Conservation (phyloP, 1,140 invertebrate species). For the Drosophila mayri region DNA sequence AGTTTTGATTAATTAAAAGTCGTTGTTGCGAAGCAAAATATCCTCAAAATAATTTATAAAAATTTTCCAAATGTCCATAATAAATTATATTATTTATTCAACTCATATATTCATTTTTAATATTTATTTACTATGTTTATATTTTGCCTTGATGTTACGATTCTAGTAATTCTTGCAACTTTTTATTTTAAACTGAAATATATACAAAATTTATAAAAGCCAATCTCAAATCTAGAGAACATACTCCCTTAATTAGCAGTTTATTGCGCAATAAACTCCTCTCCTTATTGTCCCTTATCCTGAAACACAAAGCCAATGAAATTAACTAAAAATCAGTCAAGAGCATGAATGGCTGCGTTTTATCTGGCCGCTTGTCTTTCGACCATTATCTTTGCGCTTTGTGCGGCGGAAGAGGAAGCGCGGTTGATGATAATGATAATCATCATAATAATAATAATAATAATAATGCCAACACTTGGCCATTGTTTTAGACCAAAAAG, state of each 20-base stretch:
- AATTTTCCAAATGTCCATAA: not conserved
- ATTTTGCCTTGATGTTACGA: not conserved
- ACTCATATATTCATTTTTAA: not conserved
- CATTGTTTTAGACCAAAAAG: slow-evolving; percentile 71
- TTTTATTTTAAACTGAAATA: not conserved
- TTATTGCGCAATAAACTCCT: slow-evolving; percentile 34
- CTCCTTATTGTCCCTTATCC: not conserved
- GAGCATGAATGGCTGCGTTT: slow-evolving; percentile 73
- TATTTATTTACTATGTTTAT: not conserved
- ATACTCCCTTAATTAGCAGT: slow-evolving; percentile 22
- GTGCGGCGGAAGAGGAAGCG: slow-evolving; percentile 75
- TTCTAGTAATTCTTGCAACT: not conserved
- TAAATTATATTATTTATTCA: not conserved
- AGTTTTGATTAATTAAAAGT: no score
- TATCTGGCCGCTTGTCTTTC: slow-evolving; percentile 68
- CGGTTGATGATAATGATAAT: slow-evolving; percentile 53
- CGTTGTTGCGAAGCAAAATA: no score
- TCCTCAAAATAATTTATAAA: not conserved
- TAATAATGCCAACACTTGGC: slow-evolving; percentile 79
- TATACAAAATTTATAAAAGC: no score
- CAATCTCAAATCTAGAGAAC: not conserved
- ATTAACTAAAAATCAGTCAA: slow-evolving; percentile 80
- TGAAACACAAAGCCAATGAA: slow-evolving; percentile 51
- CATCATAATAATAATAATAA: slow-evolving; percentile 62
- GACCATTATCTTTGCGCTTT: slow-evolving; percentile 51